Conservation (phyloP, 2,888 invertebrate species). For the Osmoderma eremita region DNA sequence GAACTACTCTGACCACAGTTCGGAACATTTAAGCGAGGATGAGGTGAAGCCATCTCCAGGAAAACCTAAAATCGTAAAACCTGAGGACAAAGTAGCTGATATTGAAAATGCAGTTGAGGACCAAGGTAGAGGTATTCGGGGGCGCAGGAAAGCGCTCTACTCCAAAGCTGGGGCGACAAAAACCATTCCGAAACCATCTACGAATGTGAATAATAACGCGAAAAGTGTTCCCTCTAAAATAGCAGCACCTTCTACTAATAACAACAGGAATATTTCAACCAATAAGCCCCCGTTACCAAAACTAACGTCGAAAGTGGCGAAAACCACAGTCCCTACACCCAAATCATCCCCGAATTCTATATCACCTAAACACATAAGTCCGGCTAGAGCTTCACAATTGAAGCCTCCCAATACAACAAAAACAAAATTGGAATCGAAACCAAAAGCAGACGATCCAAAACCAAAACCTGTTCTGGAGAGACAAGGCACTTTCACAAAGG, state of each 20-base stretch:
- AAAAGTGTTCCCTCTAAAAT: conserved; percentile 10
- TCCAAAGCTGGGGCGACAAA: conserved; percentile 51
- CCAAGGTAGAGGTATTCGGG: conserved; percentile 63
- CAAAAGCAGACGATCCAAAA: conserved; percentile 36
- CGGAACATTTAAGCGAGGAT: conserved; percentile 57
- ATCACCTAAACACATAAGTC: conserved; percentile 44
- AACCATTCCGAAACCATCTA: conserved; percentile 19
- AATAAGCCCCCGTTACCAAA: conserved; percentile 38
- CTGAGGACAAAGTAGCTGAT: conserved; percentile 61
- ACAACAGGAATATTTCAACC: conserved; percentile 32
- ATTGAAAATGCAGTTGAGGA: conserved; percentile 57
- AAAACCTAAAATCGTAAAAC: conserved; percentile 72
- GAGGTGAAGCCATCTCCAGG: conserved; percentile 62
- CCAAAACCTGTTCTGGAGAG: conserved; percentile 71
- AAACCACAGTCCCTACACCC: background rate
- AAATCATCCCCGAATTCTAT: conserved; percentile 15
- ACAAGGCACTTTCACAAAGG: conserved; percentile 93
- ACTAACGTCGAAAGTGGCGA: conserved; percentile 5
- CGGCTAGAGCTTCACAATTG: conserved; percentile 33
- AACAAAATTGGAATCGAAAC: conserved; percentile 21
- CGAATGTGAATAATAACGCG: background rate
- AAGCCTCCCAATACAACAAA: conserved; percentile 36
- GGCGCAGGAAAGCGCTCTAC: conserved; percentile 76
- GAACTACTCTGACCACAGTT: conserved; percentile 10
- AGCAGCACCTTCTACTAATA: conserved; percentile 10